Conservation (phyloP, 2,797 vertebrate species). For the Sphenopsis melanotis region DNA sequence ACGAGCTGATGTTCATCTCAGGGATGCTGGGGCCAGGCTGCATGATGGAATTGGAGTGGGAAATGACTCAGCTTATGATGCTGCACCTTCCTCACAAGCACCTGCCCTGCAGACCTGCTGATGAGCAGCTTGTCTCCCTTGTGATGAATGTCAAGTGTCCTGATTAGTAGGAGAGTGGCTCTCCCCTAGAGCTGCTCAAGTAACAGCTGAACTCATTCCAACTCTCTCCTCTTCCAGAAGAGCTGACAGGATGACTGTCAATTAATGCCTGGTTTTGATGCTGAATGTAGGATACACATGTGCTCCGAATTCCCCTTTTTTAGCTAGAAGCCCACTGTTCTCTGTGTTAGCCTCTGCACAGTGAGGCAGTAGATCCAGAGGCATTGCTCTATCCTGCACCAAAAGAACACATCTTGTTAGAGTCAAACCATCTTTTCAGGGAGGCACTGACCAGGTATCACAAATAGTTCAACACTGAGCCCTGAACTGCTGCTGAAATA, state of each 20-base stretch:
- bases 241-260: not conserved
- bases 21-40: not conserved
- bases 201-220: not conserved
- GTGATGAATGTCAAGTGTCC: not conserved
- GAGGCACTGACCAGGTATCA: not conserved
- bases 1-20: not conserved
- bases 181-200: not conserved
- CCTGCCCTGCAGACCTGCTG: slow-evolving; percentile 6
- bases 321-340: not conserved
- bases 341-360: not conserved
- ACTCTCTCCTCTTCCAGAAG: not conserved
- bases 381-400: not conserved
- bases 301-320: not conserved
- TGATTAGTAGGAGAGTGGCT: not conserved
- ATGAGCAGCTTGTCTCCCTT: not conserved
- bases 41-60: not conserved
- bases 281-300: not conserved
- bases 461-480: not conserved
- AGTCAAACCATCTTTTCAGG: not conserved
- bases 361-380: not conserved
- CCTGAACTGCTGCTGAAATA: not conserved
- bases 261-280: not conserved
- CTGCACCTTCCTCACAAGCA: not conserved
- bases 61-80: not conserved
- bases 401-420: not conserved